These are phyloP conservation scores for Megalonaias nervosa DNA, from an alignment of 1,140 invertebrate genomes.

Conservation along the genomic window DNA sequence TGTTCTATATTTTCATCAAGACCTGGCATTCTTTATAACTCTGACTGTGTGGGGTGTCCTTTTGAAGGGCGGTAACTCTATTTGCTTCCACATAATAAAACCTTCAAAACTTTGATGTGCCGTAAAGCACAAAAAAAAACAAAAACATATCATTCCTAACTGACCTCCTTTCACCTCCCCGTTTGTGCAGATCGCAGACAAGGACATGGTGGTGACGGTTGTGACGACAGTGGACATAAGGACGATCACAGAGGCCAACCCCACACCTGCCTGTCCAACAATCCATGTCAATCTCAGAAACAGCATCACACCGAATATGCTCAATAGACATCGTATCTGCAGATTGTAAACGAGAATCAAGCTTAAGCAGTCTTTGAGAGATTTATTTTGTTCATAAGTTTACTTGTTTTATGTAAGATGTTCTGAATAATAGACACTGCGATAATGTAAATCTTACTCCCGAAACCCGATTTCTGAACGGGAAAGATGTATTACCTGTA, in stretches of 20 bases:
- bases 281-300: constrained; percentile 78
- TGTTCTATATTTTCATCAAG: neutral
- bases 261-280: constrained; percentile 80
- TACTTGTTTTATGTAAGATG: too few species aligned
- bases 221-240: constrained; percentile 91
- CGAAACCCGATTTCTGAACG: too few species aligned
- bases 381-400: too few species aligned
- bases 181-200: constrained; percentile 98
- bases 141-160: neutral
- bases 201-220: constrained; percentile 93
- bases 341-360: too few species aligned
- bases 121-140: neutral
- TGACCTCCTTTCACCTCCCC: constrained; percentile 98
- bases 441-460: too few species aligned
- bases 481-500: too few species aligned
- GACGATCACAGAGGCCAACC: constrained; percentile 80
- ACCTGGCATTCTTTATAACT: neutral
- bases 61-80: neutral
- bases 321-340: constrained; percentile 80
- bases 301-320: constrained; percentile 79
- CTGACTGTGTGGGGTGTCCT: neutral
- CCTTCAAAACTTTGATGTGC: too few species aligned
- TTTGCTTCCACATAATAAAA: neutral
- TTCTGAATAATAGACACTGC: too few species aligned
- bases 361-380: too few species aligned